phyloP scores from a whole-genome alignment of 2,797 vertebrate species.

The Iguana delicatissima region DNA sequence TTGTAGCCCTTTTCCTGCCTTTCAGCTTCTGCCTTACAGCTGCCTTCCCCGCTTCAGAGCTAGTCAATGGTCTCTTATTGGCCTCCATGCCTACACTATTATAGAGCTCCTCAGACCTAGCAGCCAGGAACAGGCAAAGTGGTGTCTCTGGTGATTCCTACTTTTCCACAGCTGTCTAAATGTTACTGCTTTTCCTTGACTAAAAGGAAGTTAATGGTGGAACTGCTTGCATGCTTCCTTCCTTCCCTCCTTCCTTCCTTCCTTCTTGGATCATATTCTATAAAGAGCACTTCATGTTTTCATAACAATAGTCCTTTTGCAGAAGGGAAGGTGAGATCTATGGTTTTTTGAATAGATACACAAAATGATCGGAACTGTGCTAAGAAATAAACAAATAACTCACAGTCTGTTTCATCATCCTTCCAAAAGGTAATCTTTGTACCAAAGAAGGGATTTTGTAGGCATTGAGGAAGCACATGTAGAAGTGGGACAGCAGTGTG shows the following conservation, averaged over 20 bases:
- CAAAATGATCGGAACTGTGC: not conserved
- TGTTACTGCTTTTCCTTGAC: not conserved
- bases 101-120: no score
- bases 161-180: not conserved
- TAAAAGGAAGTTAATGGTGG: not conserved
- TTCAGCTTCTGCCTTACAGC: no score
- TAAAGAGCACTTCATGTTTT: not conserved
- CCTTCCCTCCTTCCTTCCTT: no score
- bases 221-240: no score
- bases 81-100: no score
- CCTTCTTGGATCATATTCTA: not conserved
- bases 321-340: no score
- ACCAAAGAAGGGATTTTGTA: not conserved
- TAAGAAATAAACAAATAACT: not conserved
- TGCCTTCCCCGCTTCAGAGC: no score
- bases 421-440: not conserved
- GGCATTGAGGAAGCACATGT: not conserved
- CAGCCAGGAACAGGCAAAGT: no score
- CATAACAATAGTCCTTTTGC: not conserved
- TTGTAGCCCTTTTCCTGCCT: no score
- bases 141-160: no score
- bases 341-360: not conserved
- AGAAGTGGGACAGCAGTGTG: not conserved
- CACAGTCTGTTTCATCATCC: not conserved
- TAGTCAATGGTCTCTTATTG: no score